Conservation (phyloP, 2,113 vertebrate genomes). For the Sciurus niger region DNA sequence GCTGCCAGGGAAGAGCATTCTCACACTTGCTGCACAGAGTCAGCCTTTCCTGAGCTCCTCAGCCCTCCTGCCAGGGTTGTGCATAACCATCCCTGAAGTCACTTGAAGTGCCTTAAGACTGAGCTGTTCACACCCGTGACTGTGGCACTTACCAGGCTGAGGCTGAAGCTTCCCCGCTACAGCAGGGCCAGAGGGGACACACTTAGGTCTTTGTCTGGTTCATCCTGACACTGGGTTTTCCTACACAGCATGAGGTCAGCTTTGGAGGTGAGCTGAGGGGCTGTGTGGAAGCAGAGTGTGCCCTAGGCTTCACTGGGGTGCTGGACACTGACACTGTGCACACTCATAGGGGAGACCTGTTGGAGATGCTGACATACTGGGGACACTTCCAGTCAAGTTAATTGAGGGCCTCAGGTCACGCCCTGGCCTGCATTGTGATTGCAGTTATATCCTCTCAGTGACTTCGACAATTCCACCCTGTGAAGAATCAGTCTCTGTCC, state of each 20-base stretch:
- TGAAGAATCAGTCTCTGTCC: neutral
- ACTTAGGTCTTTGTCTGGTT: conserved; percentile 3
- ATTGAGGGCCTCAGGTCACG: neutral
- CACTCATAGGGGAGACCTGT: neutral
- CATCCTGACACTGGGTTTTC: neutral
- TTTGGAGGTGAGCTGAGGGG: conserved; percentile 22
- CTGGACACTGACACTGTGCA: neutral
- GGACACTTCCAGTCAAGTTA: conserved; percentile 46
- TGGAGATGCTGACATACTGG: conserved; percentile 68
- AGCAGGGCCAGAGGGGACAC: conserved; percentile 2
- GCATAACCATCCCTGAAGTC: neutral
- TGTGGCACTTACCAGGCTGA: conserved; percentile 35
- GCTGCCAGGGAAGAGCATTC: neutral
- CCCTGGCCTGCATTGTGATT: neutral
- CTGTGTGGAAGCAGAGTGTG: neutral
- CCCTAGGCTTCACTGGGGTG: neutral
- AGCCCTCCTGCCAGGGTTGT: neutral
- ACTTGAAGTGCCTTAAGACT: neutral
- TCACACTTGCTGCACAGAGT: neutral
- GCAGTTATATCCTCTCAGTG: neutral
- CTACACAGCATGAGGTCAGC: neutral
- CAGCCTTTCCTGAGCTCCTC: neutral
- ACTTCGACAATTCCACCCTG: neutral
- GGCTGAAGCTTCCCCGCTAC: neutral
- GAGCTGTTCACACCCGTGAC: neutral